phyloP scores from a whole-genome alignment of 2,888 invertebrate species.

The Caenorhabditis macrosperma region DNA sequence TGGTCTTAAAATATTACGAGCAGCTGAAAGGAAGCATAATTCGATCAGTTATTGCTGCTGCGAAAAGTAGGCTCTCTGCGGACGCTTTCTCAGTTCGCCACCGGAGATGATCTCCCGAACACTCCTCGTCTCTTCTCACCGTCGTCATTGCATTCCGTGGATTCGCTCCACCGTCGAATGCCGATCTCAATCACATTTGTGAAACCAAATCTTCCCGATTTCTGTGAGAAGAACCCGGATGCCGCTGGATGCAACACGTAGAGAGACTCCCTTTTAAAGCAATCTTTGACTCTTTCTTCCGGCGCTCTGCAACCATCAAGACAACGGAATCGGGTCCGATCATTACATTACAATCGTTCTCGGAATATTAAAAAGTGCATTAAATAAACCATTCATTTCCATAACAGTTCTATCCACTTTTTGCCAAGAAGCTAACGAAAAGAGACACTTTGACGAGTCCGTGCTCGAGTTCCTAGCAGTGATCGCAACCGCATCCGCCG shows the following conservation, averaged over 20 bases:
- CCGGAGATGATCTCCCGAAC: slow-evolving; percentile 1
- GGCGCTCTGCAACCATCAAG: no score
- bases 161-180: not conserved
- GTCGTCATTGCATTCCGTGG: not conserved
- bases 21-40: not conserved
- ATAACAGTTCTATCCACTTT: not conserved
- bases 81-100: not conserved
- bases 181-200: not conserved
- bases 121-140: not conserved
- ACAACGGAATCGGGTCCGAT: no score
- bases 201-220: slow-evolving; percentile 2
- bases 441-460: not conserved
- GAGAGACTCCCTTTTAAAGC: not conserved
- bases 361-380: no score
- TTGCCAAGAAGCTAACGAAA: not conserved
- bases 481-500: slow-evolving; percentile 51
- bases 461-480: slow-evolving; percentile 14
- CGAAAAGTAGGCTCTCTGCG: not conserved
- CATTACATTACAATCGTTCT: no score
- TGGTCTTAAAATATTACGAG: not conserved
- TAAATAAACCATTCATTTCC: slow-evolving; percentile 3
- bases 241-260: slow-evolving; percentile 1
- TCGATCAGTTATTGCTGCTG: not conserved
- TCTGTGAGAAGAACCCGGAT: not conserved
- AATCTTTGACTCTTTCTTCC: no score